Evolutionary conservation across 2,797 vertebrate genomes (phyloP).

Genomic region (Mus spretus): DNA sequence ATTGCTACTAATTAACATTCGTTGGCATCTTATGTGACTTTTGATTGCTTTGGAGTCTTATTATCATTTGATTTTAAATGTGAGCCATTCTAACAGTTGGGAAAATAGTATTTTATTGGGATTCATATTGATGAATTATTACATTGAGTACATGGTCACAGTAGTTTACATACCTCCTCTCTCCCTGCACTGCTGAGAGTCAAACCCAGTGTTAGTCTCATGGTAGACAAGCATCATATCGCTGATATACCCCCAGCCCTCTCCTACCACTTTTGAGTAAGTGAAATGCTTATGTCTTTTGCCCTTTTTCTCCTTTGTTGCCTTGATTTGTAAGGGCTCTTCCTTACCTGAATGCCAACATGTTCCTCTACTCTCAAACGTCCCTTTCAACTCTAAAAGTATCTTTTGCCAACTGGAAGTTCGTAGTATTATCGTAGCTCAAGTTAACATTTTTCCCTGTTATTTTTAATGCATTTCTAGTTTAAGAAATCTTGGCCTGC

Average conservation of each 20-base stretch:
- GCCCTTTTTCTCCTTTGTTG: neutral
- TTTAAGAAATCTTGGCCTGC: constrained; percentile 1
- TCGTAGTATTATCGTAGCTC: neutral
- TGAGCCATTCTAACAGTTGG: neutral
- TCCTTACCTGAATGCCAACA: neutral
- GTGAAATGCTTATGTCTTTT: neutral
- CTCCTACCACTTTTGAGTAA: neutral
- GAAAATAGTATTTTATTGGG: neutral
- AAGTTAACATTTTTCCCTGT: neutral
- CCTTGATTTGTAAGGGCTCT: neutral
- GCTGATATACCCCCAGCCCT: too few species aligned
- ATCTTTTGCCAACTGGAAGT: neutral
- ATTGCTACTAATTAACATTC: neutral
- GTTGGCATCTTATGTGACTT: neutral
- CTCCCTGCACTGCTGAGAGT: too few species aligned
- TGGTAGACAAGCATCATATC: too few species aligned
- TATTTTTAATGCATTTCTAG: constrained; percentile 8
- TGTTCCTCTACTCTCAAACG: neutral
- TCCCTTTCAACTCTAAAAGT: neutral
- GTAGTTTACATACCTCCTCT: neutral
- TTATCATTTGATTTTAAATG: constrained; percentile 10
- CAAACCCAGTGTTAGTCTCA: neutral
- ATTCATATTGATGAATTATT: constrained; percentile 36
- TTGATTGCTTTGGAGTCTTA: neutral
- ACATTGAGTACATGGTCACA: neutral